phyloP scores from a whole-genome alignment of 2,888 invertebrate genomes.

The Ormyrus rosae region DNA sequence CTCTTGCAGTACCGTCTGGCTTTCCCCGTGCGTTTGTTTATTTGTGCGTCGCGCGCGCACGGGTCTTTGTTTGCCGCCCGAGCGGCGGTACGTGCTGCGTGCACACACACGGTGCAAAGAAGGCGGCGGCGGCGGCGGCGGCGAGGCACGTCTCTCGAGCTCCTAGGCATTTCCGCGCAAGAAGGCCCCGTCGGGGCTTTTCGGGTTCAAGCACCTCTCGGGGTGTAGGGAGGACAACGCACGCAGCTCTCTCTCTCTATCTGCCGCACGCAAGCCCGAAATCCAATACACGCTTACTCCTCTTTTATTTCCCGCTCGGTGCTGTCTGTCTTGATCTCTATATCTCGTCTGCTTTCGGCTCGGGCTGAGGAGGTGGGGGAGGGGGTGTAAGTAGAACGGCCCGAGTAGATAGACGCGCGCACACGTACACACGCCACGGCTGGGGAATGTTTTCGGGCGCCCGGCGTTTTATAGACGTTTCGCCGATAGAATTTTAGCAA shows the following conservation, averaged over 20 bases:
- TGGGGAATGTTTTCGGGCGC: constrained; percentile 34
- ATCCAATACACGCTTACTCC: constrained; percentile 35
- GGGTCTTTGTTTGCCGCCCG: not conserved
- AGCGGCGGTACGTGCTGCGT: constrained; percentile 1
- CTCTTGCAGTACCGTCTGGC: too few species aligned
- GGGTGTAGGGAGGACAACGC: constrained; percentile 64
- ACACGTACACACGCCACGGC: not conserved
- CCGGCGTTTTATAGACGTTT: constrained; percentile 51
- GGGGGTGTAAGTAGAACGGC: constrained; percentile 1
- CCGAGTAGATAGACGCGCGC: not conserved
- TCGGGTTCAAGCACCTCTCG: constrained; percentile 71
- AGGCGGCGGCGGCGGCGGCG: too few species aligned
- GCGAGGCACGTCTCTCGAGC: constrained; percentile 66
- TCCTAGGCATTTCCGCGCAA: constrained; percentile 67
- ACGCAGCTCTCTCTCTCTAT: constrained; percentile 60
- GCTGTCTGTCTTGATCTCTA: constrained; percentile 39
- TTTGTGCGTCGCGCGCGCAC: too few species aligned
- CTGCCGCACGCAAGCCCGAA: constrained; percentile 34
- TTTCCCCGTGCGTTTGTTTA: not conserved
- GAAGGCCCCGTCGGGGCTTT: not conserved
- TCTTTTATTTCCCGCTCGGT: constrained; percentile 8
- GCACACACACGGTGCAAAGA: not conserved
- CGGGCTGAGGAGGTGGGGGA: not conserved
- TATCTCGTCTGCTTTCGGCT: constrained; percentile 14
- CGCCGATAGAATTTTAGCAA: constrained; percentile 52